phyloP scores from a whole-genome alignment of 2,113 vertebrate genomes.

The Stictonetta naevosa region DNA sequence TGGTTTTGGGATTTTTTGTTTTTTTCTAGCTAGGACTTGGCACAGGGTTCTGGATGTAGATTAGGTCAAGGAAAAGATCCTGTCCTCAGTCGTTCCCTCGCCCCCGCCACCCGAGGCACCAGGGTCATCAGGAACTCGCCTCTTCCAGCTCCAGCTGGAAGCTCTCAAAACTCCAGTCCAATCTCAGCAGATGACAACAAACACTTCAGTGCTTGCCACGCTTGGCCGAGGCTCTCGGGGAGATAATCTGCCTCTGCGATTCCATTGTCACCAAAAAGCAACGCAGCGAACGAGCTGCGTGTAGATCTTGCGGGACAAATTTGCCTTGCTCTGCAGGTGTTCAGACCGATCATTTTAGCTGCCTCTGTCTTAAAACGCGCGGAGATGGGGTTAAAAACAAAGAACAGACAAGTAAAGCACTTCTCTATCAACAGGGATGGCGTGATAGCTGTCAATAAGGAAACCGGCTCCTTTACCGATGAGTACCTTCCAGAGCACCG shows the following conservation, averaged over 20 bases:
- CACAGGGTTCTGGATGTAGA: background rate
- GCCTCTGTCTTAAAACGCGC: background rate
- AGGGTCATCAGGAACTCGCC: background rate
- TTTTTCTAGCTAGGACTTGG: background rate
- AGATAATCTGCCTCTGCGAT: background rate
- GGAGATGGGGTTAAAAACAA: rapidly evolving
- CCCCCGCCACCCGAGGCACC: background rate
- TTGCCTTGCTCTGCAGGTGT: background rate
- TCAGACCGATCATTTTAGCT: background rate
- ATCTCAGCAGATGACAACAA: background rate
- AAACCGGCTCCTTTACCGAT: slow-evolving; percentile 83
- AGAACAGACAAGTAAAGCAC: rapidly evolving
- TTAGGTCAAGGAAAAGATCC: background rate
- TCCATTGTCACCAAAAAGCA: background rate
- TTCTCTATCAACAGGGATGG: slow-evolving; percentile 83
- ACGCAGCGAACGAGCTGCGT: background rate
- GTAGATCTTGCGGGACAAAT: rapidly evolving
- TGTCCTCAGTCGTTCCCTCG: background rate
- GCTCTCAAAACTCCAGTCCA: background rate
- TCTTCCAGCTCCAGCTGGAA: slow-evolving; percentile 40
- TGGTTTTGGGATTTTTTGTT: no score
- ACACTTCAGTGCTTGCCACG: background rate
- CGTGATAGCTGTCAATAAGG: slow-evolving; percentile 86
- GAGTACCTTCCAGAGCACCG: slow-evolving; percentile 95
- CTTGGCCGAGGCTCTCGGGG: background rate